Conservation (phyloP, 2,888 invertebrate species). For the Erynnis tages region DNA sequence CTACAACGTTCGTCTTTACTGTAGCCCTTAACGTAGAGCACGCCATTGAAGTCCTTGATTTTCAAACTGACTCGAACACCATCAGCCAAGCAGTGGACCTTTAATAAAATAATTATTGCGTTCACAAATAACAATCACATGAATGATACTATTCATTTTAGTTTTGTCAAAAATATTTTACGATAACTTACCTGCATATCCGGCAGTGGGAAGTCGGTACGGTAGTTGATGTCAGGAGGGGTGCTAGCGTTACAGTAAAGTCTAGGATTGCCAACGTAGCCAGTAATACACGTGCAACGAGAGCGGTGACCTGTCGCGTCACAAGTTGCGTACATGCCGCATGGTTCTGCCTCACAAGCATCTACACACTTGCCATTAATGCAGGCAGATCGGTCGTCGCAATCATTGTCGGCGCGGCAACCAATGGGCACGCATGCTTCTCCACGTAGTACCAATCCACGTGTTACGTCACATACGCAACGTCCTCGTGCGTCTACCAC, state of each 20-base stretch:
- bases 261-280: slow-evolving; percentile 89
- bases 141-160: too few relatives aligned
- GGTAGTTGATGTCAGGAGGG: slow-evolving; percentile 62
- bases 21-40: slow-evolving; percentile 96
- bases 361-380: slow-evolving; percentile 89
- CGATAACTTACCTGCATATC: slow-evolving; percentile 84
- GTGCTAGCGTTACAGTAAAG: slow-evolving; percentile 84
- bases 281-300: slow-evolving; percentile 88
- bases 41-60: slow-evolving; percentile 92
- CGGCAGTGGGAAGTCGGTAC: slow-evolving; percentile 92
- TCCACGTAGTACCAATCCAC: slow-evolving; percentile 89
- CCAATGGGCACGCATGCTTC: slow-evolving; percentile 89
- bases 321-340: slow-evolving; percentile 89
- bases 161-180: slow-evolving; percentile 33
- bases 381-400: slow-evolving; percentile 89
- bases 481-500: slow-evolving; percentile 88
- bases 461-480: slow-evolving; percentile 90
- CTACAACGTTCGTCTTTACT: slow-evolving; percentile 96
- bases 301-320: slow-evolving; percentile 89
- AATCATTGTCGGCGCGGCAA: slow-evolving; percentile 87
- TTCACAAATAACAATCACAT: too few relatives aligned
- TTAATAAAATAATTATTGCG: too few relatives aligned
- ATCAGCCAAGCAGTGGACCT: slow-evolving; percentile 94
- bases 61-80: slow-evolving; percentile 93
- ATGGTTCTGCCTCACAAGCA: slow-evolving; percentile 88